Evolutionary conservation across 2,113 vertebrate genomes (phyloP).

Genomic region (Meriones unguiculatus): DNA sequence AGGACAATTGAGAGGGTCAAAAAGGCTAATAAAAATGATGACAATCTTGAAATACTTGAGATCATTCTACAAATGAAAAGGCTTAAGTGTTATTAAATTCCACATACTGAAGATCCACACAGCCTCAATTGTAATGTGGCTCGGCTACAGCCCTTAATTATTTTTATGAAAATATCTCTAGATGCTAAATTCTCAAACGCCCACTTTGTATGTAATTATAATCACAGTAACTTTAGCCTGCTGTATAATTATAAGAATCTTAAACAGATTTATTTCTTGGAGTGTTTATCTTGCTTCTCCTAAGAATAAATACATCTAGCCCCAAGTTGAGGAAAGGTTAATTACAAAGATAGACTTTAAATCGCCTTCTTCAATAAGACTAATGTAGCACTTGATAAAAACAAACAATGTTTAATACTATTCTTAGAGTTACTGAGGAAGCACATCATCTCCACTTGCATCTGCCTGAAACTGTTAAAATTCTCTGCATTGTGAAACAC

Average conservation of each 20-base stretch:
- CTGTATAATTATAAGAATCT: slow-evolving; percentile 83
- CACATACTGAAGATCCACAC: slow-evolving; percentile 45
- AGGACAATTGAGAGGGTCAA: slow-evolving; percentile 67
- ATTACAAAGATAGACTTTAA: slow-evolving; percentile 80
- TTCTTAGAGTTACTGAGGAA: slow-evolving; percentile 80
- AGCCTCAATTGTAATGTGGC: slow-evolving; percentile 71
- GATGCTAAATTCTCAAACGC: slow-evolving; percentile 83
- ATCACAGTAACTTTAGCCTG: slow-evolving; percentile 82
- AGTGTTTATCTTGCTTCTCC: slow-evolving; percentile 80
- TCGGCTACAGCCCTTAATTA: slow-evolving; percentile 81
- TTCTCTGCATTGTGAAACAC: slow-evolving; percentile 63
- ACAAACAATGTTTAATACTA: slow-evolving; percentile 70
- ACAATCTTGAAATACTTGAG: slow-evolving; percentile 60
- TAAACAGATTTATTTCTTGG: slow-evolving; percentile 81
- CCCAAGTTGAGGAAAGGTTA: slow-evolving; percentile 79
- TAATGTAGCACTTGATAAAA: slow-evolving; percentile 71
- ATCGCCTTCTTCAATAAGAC: slow-evolving; percentile 73
- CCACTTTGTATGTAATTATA: slow-evolving; percentile 85
- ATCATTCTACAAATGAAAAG: slow-evolving; percentile 78
- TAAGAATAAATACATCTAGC: slow-evolving; percentile 77
- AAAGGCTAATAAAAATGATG: slow-evolving; percentile 50
- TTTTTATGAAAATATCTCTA: slow-evolving; percentile 82
- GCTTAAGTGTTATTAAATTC: slow-evolving; percentile 68
- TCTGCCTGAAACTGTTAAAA: slow-evolving; percentile 63
- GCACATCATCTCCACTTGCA: slow-evolving; percentile 74